These are phyloP conservation scores for Drosophila murphyi DNA, from an alignment of 1,140 invertebrate genomes.

Conservation along the genomic window DNA sequence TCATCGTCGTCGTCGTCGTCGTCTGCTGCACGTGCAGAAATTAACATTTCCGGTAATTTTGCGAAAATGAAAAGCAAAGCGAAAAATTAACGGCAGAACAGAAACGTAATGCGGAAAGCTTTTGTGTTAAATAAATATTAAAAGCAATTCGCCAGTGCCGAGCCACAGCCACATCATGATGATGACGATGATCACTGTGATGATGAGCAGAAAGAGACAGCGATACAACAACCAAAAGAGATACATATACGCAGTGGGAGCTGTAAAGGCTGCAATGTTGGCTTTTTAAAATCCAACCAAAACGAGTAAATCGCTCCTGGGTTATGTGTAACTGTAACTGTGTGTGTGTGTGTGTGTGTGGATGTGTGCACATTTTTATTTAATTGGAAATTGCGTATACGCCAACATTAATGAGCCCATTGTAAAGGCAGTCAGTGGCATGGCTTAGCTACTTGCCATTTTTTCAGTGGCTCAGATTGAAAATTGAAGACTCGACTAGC, in stretches of 20 bases:
- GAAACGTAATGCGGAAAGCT: constrained; percentile 80
- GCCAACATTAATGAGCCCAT: constrained; percentile 74
- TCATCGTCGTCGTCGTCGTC: constrained; percentile 29
- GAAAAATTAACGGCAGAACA: constrained; percentile 78
- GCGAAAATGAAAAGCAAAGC: constrained; percentile 83
- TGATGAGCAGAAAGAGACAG: constrained; percentile 15
- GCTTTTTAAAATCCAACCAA: constrained; percentile 68
- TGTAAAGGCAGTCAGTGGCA: constrained; percentile 50
- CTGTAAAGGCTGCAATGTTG: constrained; percentile 58
- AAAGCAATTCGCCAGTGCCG: constrained; percentile 73
- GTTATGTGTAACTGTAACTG: background rate
- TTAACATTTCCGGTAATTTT: constrained; percentile 84
- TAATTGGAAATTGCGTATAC: constrained; percentile 79
- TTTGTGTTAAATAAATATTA: constrained; percentile 83
- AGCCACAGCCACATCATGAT: constrained; percentile 38
- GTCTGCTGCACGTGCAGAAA: constrained; percentile 81
- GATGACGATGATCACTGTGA: constrained; percentile 27
- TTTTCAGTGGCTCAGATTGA: constrained; percentile 14
- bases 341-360: constrained; percentile 12
- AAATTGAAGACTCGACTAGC: constrained; percentile 2
- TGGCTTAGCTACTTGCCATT: constrained; percentile 25
- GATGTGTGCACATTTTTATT: constrained; percentile 63
- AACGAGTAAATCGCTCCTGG: constrained; percentile 61
- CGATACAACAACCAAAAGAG: constrained; percentile 2
- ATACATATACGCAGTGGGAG: constrained; percentile 20